These are phyloP conservation scores for Neodiprion virginianus DNA, from an alignment of 1,140 invertebrate genomes.

Conservation along the genomic window DNA sequence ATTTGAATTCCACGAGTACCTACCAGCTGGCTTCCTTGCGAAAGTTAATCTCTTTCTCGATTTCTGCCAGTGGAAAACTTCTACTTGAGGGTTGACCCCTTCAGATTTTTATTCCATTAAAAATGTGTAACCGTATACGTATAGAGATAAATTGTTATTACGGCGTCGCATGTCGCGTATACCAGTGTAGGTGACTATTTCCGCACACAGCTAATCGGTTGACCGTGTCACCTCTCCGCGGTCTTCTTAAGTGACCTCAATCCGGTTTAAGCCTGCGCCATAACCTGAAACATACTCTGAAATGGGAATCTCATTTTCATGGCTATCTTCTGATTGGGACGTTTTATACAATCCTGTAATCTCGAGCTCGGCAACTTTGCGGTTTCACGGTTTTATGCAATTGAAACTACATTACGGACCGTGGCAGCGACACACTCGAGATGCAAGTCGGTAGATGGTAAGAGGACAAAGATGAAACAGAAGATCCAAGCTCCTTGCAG, in stretches of 20 bases:
- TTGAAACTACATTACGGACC: constrained; percentile 2
- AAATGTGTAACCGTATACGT: no score
- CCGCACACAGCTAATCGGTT: not conserved
- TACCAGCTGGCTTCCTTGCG: no score
- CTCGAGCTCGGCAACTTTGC: not conserved
- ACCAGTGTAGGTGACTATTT: not conserved
- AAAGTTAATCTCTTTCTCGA: no score
- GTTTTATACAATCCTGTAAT: not conserved
- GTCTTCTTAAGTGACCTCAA: not conserved
- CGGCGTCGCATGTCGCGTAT: no score
- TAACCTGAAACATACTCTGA: not conserved
- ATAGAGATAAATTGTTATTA: no score
- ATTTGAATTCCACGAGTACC: no score
- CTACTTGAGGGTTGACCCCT: no score
- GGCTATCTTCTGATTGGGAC: not conserved
- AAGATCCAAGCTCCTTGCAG: not conserved
- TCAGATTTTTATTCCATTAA: no score
- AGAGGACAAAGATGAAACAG: not conserved
- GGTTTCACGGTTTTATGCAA: not conserved
- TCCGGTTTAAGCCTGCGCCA: not conserved
- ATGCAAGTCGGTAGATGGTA: not conserved
- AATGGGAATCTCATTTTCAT: constrained; percentile 4
- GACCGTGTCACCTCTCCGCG: not conserved
- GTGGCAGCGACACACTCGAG: not conserved
- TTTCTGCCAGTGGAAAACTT: no score